phyloP scores from a whole-genome alignment of 2,113 vertebrate species.

The Pedetes capensis region DNA sequence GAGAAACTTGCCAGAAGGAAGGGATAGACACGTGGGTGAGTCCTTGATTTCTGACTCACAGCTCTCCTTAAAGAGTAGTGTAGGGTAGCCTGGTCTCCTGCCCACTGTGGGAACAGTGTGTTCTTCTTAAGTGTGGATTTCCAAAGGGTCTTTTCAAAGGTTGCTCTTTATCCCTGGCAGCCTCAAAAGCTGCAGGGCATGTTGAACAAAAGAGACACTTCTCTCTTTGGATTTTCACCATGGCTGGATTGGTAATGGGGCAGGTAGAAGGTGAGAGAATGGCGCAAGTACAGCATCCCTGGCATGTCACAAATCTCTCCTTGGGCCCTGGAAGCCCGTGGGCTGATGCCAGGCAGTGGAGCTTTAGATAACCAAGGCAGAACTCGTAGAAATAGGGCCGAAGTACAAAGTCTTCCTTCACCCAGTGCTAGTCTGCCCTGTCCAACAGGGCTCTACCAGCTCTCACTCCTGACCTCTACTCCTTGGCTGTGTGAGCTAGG shows the following conservation, averaged over 20 bases:
- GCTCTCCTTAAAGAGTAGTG: not conserved
- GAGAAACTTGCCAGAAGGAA: not conserved
- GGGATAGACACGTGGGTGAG: not conserved
- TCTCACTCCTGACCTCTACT: not conserved
- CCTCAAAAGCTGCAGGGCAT: not conserved
- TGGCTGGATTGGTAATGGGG: not conserved
- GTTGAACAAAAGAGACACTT: not conserved
- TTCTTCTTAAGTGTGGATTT: not conserved
- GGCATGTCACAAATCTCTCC: not conserved
- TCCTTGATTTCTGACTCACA: not conserved
- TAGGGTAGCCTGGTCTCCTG: not conserved
- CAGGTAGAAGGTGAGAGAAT: not conserved
- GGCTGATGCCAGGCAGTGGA: not conserved
- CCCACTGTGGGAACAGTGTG: not conserved
- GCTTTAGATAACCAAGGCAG: not conserved
- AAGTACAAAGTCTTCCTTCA: not conserved
- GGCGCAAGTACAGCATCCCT: not conserved
- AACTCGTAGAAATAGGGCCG: not conserved
- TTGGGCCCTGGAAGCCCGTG: not conserved
- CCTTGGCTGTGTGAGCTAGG: not conserved
- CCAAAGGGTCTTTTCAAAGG: not conserved
- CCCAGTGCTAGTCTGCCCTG: not conserved
- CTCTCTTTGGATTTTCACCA: not conserved
- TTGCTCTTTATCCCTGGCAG: not conserved
- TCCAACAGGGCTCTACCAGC: not conserved